Evolutionary conservation across 2,113 vertebrate genomes (phyloP).

Genomic region (Dromas ardeola): DNA sequence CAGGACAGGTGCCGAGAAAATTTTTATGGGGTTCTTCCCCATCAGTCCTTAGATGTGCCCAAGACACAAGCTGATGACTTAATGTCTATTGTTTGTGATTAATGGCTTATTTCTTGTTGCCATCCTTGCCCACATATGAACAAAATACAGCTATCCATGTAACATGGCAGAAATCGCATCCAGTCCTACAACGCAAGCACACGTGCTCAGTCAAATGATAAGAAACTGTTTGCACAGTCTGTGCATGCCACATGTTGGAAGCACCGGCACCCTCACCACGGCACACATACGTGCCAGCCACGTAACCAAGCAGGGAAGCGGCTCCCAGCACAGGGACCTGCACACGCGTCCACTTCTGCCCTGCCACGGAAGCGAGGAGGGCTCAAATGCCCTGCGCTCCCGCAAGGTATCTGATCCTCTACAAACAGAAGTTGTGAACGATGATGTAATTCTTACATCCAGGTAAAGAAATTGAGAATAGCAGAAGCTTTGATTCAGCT

Average conservation of each 20-base stretch:
- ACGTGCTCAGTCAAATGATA: background rate
- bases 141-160: background rate
- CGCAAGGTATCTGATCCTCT: background rate
- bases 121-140: background rate
- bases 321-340: rapidly evolving
- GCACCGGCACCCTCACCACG: background rate
- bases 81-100: background rate
- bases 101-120: background rate
- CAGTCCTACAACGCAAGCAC: background rate
- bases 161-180: background rate
- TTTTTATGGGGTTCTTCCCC: background rate
- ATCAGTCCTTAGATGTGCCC: background rate
- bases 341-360: rapidly evolving
- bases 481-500: background rate
- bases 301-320: rapidly evolving
- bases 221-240: background rate
- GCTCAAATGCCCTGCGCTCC: background rate
- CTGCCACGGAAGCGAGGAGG: background rate
- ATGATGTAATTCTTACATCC: background rate
- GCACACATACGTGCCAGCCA: background rate
- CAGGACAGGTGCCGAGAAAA: background rate
- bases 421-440: background rate
- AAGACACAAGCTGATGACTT: background rate
- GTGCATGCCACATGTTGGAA: background rate
- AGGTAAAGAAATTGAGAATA: background rate